phyloP scores from a whole-genome alignment of 1,140 invertebrate genomes.

The Eumaeus atala region DNA sequence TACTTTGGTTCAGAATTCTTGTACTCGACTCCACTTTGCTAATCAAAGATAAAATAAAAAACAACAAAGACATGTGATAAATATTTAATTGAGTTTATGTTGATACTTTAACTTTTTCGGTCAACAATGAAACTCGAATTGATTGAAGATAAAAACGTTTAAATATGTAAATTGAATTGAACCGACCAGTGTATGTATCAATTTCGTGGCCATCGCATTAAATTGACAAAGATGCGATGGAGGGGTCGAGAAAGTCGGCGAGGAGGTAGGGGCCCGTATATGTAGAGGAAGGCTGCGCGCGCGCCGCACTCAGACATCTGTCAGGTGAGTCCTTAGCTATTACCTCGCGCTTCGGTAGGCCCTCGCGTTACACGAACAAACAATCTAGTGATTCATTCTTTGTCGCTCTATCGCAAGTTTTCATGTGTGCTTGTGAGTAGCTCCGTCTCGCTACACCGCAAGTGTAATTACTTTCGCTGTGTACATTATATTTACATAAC shows the following conservation, averaged over 20 bases:
- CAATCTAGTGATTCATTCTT: not conserved
- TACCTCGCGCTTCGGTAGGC: too few relatives aligned
- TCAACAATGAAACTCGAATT: too few relatives aligned
- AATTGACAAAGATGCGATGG: conserved; percentile 24
- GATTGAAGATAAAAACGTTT: not conserved
- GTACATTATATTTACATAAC: too few relatives aligned
- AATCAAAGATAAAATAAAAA: too few relatives aligned
- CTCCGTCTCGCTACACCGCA: not conserved
- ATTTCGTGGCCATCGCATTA: conserved; percentile 31
- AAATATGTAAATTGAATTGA: conserved; percentile 8
- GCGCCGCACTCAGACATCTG: conserved; percentile 48
- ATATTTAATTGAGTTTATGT: too few relatives aligned
- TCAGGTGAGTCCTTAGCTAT: conserved; percentile 41
- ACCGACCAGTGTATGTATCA: conserved; percentile 23
- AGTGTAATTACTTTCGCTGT: too few relatives aligned
- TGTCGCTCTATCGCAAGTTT: not conserved
- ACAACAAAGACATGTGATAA: too few relatives aligned
- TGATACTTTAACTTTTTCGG: too few relatives aligned
- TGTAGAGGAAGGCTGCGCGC: conserved; percentile 37
- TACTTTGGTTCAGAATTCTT: too few relatives aligned
- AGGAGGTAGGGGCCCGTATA: conserved; percentile 42
- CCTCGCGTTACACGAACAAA: not conserved
- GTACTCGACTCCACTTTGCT: too few relatives aligned
- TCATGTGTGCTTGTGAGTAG: not conserved
- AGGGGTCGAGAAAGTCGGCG: conserved; percentile 49